These are phyloP conservation scores for Paguma larvata DNA, from an alignment of 2,797 vertebrate species.

Conservation along the genomic window DNA sequence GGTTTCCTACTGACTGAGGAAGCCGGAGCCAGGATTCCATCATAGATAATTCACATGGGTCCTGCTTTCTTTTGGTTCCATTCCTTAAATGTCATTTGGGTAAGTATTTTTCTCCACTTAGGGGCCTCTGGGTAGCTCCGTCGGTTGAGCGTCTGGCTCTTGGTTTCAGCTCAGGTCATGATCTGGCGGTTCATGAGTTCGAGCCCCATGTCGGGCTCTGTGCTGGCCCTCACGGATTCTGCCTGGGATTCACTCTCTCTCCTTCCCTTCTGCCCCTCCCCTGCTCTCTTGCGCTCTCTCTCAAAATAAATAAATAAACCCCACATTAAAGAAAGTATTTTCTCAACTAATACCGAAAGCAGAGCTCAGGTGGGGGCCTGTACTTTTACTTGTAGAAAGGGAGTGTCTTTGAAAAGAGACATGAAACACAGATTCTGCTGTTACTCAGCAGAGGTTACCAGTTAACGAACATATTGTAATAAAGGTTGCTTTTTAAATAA, in stretches of 20 bases:
- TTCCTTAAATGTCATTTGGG: neutral
- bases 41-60: neutral
- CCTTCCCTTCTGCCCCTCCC: too few relatives aligned
- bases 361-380: neutral
- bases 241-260: too few relatives aligned
- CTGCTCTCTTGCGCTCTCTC: too few relatives aligned
- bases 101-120: neutral
- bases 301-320: too few relatives aligned
- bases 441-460: neutral
- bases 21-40: neutral
- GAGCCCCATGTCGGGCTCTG: too few relatives aligned
- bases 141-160: too few relatives aligned
- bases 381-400: constrained; percentile 10
- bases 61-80: neutral
- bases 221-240: too few relatives aligned
- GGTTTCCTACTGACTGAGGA: neutral
- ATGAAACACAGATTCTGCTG: neutral
- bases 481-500: neutral
- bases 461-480: neutral
- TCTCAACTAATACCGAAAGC: neutral
- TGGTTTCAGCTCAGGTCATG: too few relatives aligned
- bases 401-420: neutral
- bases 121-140: too few relatives aligned
- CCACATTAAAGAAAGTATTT: neutral
- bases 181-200: too few relatives aligned